These are phyloP conservation scores for Serinus canaria DNA, from an alignment of 2,113 vertebrate species.

Conservation along the genomic window DNA sequence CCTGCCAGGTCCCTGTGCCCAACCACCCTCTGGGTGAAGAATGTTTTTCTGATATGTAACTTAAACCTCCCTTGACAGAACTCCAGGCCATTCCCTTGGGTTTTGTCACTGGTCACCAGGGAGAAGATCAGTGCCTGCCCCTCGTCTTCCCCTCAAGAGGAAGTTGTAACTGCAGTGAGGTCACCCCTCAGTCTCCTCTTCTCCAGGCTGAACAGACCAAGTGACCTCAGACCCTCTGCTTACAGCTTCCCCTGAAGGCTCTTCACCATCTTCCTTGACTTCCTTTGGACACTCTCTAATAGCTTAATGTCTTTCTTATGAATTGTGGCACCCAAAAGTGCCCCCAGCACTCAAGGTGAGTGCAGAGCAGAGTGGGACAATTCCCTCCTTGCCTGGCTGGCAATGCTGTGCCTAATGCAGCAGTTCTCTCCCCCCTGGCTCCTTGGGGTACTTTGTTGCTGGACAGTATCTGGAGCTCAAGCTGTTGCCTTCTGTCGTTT, in stretches of 20 bases:
- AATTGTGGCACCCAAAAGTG: not conserved
- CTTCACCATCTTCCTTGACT: not conserved
- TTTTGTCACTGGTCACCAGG: not conserved
- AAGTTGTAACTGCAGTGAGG: not conserved
- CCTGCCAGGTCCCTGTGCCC: not conserved
- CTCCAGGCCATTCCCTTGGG: not conserved
- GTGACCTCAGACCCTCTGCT: not conserved
- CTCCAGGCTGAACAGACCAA: not conserved
- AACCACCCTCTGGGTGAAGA: not conserved
- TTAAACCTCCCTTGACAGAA: not conserved
- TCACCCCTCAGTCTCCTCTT: not conserved
- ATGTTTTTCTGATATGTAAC: not conserved
- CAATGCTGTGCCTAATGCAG: not conserved
- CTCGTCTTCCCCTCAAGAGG: rapidly evolving
- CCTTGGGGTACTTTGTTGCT: not conserved
- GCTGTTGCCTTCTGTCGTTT: not conserved
- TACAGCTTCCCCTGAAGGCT: rapidly evolving
- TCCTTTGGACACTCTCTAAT: not conserved
- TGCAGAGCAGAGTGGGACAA: rapidly evolving
- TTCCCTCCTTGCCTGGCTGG: not conserved
- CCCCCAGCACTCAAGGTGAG: not conserved
- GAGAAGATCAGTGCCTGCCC: not conserved
- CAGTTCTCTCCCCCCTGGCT: rapidly evolving
- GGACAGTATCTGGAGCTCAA: not conserved
- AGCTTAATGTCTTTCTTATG: not conserved